Base-by-base conservation (phyloP, 2,888 invertebrate genomes). In the Onchidella celtica region DNA sequence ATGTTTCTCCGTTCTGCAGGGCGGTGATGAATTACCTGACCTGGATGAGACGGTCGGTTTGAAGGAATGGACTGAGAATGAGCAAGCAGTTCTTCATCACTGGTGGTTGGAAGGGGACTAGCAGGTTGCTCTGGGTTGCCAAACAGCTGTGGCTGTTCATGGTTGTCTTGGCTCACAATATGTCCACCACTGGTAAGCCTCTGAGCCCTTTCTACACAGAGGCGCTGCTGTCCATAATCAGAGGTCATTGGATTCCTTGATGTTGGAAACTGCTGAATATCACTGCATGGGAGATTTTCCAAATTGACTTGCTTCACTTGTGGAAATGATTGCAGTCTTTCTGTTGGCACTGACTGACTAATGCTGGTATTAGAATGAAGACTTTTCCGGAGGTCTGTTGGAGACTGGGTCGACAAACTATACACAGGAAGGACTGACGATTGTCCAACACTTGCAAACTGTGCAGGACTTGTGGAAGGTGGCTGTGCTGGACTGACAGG, bases 11-110 rank as follows among this genome's bases (percentile, higher is more conserved):
- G 73, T 14, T 66, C 73, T 36, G 47, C 55, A 17, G 79, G 79
- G 2, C 72, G 65, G 24, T 79, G 73, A 24, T 79, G 79, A 73
- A 79, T 73, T 4, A 79, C 66, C 66, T 79, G 73, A 57, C 73
- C 73, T 55, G 79, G 73, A 3, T 55, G 73, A 2, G 29, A 17
- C 21, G 70, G 69, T 47, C 61, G 61, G 61, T 14, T 21, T 38
- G 68, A 21, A 2, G 70, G 40, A 70, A 77, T 66, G 57, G 57
- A 32, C 21, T 66, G 47, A 29, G 66, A 14, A 57, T 17, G 36
- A 29, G 24, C 36, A 17, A 61, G 36, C 38, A 36, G 36, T 36
- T 17, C 57, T 11, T 17, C 14, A 36, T 61, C 38, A 73, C 24
- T 61, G 73, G 2, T 17, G 14, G 73, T 24, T 34, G 36, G 24